Evolutionary conservation across 92 coral and sea anemone genomes (phyloP), one percentile per base, ranked within the genome.

Genomic region (Anthopleura xanthogrammica): DNA sequence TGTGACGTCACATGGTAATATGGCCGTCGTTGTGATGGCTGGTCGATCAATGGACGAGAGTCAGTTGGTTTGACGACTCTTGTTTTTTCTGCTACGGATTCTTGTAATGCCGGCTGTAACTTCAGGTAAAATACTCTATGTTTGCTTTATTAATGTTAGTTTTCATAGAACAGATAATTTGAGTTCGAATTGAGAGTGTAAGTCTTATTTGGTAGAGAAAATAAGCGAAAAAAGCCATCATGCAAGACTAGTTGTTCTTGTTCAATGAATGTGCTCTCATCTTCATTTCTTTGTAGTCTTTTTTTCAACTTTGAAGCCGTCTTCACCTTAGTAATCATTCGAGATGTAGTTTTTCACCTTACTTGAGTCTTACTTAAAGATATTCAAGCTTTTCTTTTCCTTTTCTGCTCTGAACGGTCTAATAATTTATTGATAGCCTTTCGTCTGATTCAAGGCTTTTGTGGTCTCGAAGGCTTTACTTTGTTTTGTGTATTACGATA

Each of bases 31-130:
- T 40, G 77, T 72, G 77, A 20, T 72, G 77, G 66, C 85, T 89
- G 87, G 90, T 72, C 79, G 82, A 73, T 88, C 84, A 80, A 89
- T 87, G 87, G 86, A 84, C 65, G 79, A 83, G 87, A 87, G 93
- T 77, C 88, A 83, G 83, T 83, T 80, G 8, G 22, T 20, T 60
- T 84, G 89, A 86, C 83, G 92, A 89, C 87, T 73, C 87, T 48
- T 80, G 73, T 82, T 83, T 89, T 81, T 79, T 65, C 36, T 86
- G 57, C 43, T 81, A 70, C 50, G 90, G 80, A 92, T 81, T 87
- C 80, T 83, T 91, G 99, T 90, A 86, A 96, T 96, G 99, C 99
- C 99, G 95, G 99, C 99, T 81, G 99, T 96, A 71, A 96, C 99
- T 80, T 94, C 97, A 96, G 99, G 99, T 96, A 96, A 90, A 81